Conservation (phyloP, 2,797 vertebrate genomes). For the Syncerus caffer region DNA sequence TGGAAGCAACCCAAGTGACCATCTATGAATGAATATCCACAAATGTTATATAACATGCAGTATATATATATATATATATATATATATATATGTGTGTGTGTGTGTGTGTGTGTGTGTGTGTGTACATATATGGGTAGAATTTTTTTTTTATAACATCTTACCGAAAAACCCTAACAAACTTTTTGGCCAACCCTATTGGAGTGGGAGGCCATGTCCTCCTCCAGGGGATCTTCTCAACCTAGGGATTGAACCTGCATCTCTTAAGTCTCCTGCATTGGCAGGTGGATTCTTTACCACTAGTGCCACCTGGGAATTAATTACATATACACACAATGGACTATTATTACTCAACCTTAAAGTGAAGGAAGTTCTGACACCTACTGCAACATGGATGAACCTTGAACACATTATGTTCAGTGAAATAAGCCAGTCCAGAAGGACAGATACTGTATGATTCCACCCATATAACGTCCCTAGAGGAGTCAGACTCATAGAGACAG, state of each 20-base stretch:
- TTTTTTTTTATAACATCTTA: not conserved
- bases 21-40: accelerated
- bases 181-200: not conserved
- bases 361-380: not conserved
- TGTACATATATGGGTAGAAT: not conserved
- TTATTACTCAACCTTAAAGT: not conserved
- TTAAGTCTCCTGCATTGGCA: not conserved
- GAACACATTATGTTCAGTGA: not conserved
- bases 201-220: not conserved
- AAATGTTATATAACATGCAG: not conserved
- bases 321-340: not conserved
- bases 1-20: not conserved
- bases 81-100: accelerated
- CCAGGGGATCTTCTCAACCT: not conserved
- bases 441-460: accelerated
- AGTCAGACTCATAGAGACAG: not conserved
- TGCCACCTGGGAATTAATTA: not conserved
- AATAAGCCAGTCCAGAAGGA: not conserved
- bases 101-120: not conserved
- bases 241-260: not conserved
- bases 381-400: accelerated
- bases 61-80: accelerated
- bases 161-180: not conserved
- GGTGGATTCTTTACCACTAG: not conserved
- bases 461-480: accelerated